These are phyloP conservation scores for Ephydatia muelleri DNA, from an alignment of 37 sponge, comb jelly and placozoan genomes.

Conservation along the genomic window DNA sequence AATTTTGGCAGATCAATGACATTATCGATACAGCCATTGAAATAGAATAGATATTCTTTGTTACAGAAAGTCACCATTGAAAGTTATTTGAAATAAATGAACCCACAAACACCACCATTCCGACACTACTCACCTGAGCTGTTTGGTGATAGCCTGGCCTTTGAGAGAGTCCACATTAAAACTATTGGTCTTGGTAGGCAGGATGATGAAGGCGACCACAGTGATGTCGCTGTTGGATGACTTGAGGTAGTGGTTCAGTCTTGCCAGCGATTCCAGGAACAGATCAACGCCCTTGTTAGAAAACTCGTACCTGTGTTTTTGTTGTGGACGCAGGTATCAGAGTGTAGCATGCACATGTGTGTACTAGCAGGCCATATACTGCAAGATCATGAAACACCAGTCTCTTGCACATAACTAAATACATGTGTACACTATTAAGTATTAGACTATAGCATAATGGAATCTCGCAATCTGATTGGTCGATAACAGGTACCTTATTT, in stretches of 20 bases:
- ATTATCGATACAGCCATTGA: too few relatives aligned
- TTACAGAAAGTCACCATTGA: too few relatives aligned
- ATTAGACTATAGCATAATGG: too few relatives aligned
- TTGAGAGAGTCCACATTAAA: constrained; percentile 96
- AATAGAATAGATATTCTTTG: too few relatives aligned
- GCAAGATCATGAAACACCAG: neutral
- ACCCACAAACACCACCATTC: too few relatives aligned
- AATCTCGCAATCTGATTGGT: too few relatives aligned
- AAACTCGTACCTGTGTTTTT: constrained; percentile 92
- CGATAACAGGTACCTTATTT: too few relatives aligned
- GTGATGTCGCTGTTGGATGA: constrained; percentile 64
- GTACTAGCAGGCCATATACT: neutral
- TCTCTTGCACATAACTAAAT: neutral
- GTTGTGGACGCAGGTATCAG: neutral
- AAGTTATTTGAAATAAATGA: too few relatives aligned
- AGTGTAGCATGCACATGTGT: neutral
- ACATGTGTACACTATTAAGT: too few relatives aligned
- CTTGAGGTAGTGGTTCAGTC: constrained; percentile 93
- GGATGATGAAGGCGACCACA: constrained; percentile 95
- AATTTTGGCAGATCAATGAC: too few relatives aligned
- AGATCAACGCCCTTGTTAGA: constrained; percentile 96
- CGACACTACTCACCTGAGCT: constrained; percentile 73
- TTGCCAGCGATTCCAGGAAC: constrained; percentile 86
- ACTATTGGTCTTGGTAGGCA: constrained; percentile 92
- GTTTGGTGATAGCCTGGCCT: constrained; percentile 93